Conservation (phyloP, 1,140 invertebrate genomes). For the Drosophila sulfurigaster region DNA sequence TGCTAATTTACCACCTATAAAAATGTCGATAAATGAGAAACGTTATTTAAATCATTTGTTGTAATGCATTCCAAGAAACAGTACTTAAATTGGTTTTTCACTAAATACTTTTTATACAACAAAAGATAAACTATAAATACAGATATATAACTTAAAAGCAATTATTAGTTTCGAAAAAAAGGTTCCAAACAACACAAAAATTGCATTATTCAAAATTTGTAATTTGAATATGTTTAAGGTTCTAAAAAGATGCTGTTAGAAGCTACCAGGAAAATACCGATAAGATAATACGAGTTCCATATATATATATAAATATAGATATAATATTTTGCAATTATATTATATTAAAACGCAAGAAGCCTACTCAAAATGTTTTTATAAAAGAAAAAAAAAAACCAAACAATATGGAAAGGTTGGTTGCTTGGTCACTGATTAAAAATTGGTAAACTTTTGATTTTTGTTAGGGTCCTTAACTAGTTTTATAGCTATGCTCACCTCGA, state of each 20-base stretch:
- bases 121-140: conserved; percentile 22
- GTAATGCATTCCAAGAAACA: conserved; percentile 43
- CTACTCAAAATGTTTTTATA: conserved; percentile 28
- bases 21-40: conserved; percentile 83
- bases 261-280: conserved; percentile 44
- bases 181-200: conserved; percentile 28
- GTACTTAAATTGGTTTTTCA: conserved; percentile 38
- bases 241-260: conserved; percentile 51
- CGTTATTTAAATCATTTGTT: conserved; percentile 67
- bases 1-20: conserved; percentile 84
- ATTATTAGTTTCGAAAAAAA: conserved; percentile 30
- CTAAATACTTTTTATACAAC: conserved; percentile 44
- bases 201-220: not conserved
- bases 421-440: conserved; percentile 19
- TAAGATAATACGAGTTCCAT: conserved; percentile 24
- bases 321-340: conserved; percentile 18
- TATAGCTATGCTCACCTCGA: conserved; percentile 69
- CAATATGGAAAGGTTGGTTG: conserved; percentile 13
- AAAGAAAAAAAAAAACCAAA: conserved; percentile 24
- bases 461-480: conserved; percentile 57
- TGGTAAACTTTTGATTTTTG: conserved; percentile 27
- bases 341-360: conserved; percentile 30
- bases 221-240: conserved; percentile 24
- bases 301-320: conserved; percentile 11
- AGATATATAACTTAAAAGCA: conserved; percentile 27